These are phyloP conservation scores for Cabera pusaria DNA, from an alignment of 2,888 invertebrate species.

Conservation along the genomic window DNA sequence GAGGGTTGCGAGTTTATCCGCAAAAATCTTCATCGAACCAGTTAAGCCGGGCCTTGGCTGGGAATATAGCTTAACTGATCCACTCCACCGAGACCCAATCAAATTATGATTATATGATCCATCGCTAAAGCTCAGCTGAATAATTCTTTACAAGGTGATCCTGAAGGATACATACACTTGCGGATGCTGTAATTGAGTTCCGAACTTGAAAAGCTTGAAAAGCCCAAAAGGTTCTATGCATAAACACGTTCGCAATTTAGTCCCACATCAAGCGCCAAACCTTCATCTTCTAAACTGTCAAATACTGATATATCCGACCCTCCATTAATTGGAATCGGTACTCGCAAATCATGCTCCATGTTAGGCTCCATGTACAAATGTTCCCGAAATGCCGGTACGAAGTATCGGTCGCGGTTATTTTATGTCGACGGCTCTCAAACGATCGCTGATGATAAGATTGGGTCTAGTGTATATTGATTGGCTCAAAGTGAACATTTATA, in stretches of 20 bases:
- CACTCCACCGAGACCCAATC: constrained; percentile 17
- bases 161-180: constrained; percentile 19
- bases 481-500: no score
- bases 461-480: no score
- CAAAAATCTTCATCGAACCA: constrained; percentile 4
- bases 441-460: no score
- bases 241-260: constrained; percentile 29
- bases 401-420: neutral
- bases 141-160: constrained; percentile 22
- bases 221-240: constrained; percentile 21
- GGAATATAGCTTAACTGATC: constrained; percentile 19
- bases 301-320: constrained; percentile 30
- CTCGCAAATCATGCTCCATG: constrained; percentile 15
- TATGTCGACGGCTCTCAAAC: no score
- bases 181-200: constrained; percentile 25
- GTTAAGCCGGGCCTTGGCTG: no score
- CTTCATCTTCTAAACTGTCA: constrained; percentile 33
- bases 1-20: neutral
- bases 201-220: constrained; percentile 25
- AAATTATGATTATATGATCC: constrained; percentile 23
- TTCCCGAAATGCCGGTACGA: no score
- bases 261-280: constrained; percentile 32
- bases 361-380: no score
- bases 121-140: constrained; percentile 20
- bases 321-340: constrained; percentile 30